Conservation (phyloP, 1,140 invertebrate species). For the Drosophila repleta region DNA sequence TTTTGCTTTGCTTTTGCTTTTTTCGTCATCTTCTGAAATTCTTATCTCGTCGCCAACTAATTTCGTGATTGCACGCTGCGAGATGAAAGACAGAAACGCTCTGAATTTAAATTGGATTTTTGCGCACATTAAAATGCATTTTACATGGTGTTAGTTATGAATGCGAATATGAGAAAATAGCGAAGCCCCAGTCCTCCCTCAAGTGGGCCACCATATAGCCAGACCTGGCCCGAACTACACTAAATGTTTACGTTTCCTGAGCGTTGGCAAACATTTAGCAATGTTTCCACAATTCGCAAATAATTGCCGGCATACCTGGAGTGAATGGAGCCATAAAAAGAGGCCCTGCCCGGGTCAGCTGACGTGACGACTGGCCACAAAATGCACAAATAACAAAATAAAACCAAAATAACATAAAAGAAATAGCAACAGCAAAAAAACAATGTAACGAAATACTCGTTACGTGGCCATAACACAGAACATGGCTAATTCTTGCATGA, state of each 20-base stretch:
- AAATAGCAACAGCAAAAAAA: conserved; percentile 42
- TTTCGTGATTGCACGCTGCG: conserved; percentile 80
- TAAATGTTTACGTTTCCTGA: conserved; percentile 81
- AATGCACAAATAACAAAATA: conserved; percentile 18
- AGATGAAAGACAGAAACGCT: conserved; percentile 51
- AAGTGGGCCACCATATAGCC: conserved; percentile 1
- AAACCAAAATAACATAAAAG: conserved; percentile 3
- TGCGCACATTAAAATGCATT: conserved; percentile 81
- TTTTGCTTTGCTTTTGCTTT: conserved; percentile 13
- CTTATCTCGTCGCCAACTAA: conserved; percentile 80
- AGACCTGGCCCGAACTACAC: conserved; percentile 47
- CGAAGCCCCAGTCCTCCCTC: neutral
- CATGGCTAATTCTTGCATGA: conserved; percentile 84
- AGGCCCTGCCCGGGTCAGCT: conserved; percentile 47
- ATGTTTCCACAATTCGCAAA: conserved; percentile 68
- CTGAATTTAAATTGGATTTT: conserved; percentile 83
- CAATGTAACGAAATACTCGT: conserved; percentile 70
- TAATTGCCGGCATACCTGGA: conserved; percentile 67
- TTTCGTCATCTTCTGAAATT: conserved; percentile 57
- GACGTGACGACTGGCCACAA: conserved; percentile 72
- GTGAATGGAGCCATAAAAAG: conserved; percentile 68
- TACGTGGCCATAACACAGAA: conserved; percentile 74
- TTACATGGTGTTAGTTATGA: conserved; percentile 78
- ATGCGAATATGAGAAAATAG: conserved; percentile 67
- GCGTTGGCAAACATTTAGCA: conserved; percentile 76